Conservation (phyloP, 37 sponge, comb jelly and placozoan genomes). For the Mnemiopsis leidyi region DNA sequence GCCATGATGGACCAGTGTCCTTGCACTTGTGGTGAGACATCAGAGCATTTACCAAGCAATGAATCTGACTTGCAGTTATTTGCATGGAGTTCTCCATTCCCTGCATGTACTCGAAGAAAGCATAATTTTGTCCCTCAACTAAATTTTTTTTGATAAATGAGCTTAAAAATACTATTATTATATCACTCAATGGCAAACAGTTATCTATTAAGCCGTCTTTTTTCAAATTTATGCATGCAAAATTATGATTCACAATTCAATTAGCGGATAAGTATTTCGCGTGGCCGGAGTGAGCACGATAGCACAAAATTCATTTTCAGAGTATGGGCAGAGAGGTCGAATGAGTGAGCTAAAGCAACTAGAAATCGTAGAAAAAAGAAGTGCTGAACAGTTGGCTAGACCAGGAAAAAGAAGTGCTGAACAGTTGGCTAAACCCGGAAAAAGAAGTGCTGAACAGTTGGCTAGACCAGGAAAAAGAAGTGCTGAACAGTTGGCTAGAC, state of each 20-base stretch:
- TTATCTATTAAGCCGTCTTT: too few relatives aligned
- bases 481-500: neutral
- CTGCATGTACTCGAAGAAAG: too few relatives aligned
- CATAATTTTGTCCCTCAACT: too few relatives aligned
- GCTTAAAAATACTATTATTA: too few relatives aligned
- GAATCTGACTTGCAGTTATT: too few relatives aligned
- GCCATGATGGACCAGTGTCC: neutral
- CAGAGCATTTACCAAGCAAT: too few relatives aligned
- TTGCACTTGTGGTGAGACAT: constrained; percentile 14
- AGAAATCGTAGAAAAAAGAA: neutral
- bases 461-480: neutral
- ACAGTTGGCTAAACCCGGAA: neutral
- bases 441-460: neutral
- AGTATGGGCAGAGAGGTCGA: neutral
- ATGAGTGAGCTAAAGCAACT: neutral
- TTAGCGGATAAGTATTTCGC: too few relatives aligned
- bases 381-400: neutral
- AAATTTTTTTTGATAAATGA: too few relatives aligned
- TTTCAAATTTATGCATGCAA: too few relatives aligned
- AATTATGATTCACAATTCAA: too few relatives aligned
- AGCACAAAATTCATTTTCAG: neutral
- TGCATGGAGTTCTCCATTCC: too few relatives aligned
- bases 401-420: neutral
- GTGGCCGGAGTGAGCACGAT: constrained; percentile 10
- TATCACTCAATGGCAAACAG: too few relatives aligned